Evolutionary conservation across 2,888 invertebrate genomes (phyloP).

Genomic region (Smittia aterrima): DNA sequence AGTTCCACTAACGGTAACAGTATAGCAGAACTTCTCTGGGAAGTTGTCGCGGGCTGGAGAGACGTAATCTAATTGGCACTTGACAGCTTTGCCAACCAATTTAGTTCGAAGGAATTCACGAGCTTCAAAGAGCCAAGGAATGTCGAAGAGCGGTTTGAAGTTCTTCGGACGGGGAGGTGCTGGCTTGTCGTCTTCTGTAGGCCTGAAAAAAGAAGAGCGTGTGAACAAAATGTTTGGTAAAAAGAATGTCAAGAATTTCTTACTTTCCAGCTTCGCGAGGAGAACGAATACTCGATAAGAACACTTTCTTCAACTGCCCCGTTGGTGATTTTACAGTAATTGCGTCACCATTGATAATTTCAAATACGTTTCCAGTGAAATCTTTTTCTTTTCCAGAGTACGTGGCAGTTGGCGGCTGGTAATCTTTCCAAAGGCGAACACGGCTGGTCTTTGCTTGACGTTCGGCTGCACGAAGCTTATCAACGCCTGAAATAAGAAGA

Average conservation of each 20-base stretch:
- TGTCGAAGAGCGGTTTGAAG: conserved; percentile 91
- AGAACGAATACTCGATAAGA: conserved; percentile 92
- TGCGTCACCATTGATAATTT: conserved; percentile 93
- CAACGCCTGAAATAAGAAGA: conserved; percentile 60
- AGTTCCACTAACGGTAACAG: conserved; percentile 79
- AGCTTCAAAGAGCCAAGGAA: conserved; percentile 98
- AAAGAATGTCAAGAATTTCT: conserved; percentile 2
- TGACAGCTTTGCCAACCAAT: conserved; percentile 90
- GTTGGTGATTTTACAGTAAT: conserved; percentile 78
- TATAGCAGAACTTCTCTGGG: conserved; percentile 94
- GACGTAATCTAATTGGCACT: conserved; percentile 90
- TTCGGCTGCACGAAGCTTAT: conserved; percentile 81
- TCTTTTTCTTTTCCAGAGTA: conserved; percentile 78
- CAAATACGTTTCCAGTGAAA: conserved; percentile 77
- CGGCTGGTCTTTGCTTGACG: conserved; percentile 82
- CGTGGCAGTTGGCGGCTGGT: conserved; percentile 70
- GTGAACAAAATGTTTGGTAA: neutral
- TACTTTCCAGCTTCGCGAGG: conserved; percentile 66
- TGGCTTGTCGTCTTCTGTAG: conserved; percentile 51
- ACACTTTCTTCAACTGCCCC: conserved; percentile 83
- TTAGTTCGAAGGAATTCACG: conserved; percentile 95
- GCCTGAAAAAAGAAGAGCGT: conserved; percentile 3
- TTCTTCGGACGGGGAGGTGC: conserved; percentile 68
- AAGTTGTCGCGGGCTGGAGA: conserved; percentile 91
- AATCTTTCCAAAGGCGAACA: conserved; percentile 88